A percentile compares a stretch with the other conserved stretches of the same genome.
phyloP scores from a whole-genome alignment of 2,888 invertebrate species.

The Cataglyphis albicans region DNA sequence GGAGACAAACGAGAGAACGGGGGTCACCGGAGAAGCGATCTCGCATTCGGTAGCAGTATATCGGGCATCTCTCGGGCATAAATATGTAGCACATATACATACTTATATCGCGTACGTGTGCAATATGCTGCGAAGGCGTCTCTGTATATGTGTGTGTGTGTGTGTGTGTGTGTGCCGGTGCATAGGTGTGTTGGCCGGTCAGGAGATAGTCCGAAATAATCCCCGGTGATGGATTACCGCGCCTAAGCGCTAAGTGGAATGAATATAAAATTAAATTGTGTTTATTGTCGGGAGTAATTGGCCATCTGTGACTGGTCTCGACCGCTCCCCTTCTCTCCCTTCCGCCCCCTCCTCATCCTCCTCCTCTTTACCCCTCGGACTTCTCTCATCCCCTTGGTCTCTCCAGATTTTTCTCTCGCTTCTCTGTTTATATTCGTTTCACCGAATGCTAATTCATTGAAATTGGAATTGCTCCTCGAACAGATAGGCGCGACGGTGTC shows the following conservation, averaged over 20 bases:
- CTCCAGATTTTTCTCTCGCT: slow-evolving; percentile 59
- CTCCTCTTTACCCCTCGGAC: neutral
- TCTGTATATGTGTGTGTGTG: slow-evolving; percentile 21
- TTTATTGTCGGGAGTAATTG: slow-evolving; percentile 84
- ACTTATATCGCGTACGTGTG: slow-evolving; percentile 61
- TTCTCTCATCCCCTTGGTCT: slow-evolving; percentile 27
- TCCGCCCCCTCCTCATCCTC: neutral
- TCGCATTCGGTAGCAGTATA: slow-evolving; percentile 77
- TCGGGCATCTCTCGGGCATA: slow-evolving; percentile 78
- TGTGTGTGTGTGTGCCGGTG: slow-evolving; percentile 7
- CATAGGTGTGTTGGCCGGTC: slow-evolving; percentile 76
- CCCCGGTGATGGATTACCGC: slow-evolving; percentile 81
- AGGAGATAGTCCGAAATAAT: slow-evolving; percentile 81
- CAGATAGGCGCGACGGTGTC: slow-evolving; percentile 12
- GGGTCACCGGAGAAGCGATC: slow-evolving; percentile 74
- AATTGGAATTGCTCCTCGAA: slow-evolving; percentile 46
- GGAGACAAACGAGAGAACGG: slow-evolving; percentile 40
- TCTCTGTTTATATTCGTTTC: slow-evolving; percentile 39
- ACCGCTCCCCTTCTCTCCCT: slow-evolving; percentile 31
- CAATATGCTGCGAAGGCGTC: slow-evolving; percentile 40
- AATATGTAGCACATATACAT: slow-evolving; percentile 80
- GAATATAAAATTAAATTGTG: slow-evolving; percentile 84
- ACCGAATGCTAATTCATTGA: slow-evolving; percentile 51
- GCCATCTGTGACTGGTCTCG: slow-evolving; percentile 82
- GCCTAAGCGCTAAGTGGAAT: slow-evolving; percentile 82